phyloP scores from a whole-genome alignment of 2,113 vertebrate species.

The Setophaga coronata region DNA sequence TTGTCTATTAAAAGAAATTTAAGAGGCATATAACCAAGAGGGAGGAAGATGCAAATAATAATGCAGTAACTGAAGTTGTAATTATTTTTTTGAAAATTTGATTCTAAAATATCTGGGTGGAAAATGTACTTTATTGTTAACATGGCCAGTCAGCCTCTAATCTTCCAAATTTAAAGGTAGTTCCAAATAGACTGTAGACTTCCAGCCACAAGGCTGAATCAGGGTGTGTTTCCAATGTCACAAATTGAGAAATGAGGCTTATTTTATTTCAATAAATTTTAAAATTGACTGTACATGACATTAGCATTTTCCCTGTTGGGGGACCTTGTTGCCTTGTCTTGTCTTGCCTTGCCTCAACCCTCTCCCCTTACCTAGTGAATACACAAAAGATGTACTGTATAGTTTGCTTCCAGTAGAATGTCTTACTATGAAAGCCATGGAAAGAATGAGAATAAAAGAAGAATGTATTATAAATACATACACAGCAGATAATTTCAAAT shows the following conservation, averaged over 20 bases:
- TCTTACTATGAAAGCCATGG: neutral
- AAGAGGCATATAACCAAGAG: neutral
- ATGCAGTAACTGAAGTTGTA: neutral
- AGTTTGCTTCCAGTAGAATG: neutral
- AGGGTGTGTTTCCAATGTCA: neutral
- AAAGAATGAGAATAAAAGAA: neutral
- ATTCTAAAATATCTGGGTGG: neutral
- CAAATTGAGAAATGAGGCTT: neutral
- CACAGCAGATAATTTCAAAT: neutral
- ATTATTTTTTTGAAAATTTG: neutral
- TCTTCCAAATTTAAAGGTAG: neutral
- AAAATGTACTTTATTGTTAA: neutral
- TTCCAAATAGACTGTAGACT: neutral
- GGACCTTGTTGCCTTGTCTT: neutral
- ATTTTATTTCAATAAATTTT: neutral
- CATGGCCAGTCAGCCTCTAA: neutral
- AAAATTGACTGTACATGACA: neutral
- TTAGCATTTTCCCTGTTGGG: neutral
- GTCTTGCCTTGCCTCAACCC: neutral
- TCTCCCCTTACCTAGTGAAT: neutral
- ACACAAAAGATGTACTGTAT: neutral
- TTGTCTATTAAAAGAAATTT: slow-evolving; percentile 9
- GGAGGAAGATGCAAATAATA: neutral
- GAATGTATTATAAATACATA: neutral
- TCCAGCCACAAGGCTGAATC: neutral